Base-by-base conservation (phyloP, 2,797 vertebrate species). In the Tarsius wallacei region DNA sequence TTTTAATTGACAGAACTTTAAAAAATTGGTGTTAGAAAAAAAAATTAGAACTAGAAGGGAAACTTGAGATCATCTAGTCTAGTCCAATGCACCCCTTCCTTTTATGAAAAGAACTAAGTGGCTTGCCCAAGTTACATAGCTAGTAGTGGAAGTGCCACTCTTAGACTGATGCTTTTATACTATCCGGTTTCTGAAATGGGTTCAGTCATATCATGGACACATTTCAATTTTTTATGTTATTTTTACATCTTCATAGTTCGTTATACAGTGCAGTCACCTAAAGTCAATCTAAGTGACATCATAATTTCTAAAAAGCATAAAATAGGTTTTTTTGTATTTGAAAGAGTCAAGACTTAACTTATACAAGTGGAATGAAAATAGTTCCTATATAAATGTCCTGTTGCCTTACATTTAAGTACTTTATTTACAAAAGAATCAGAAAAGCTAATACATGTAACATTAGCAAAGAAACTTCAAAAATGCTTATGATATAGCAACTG, bases 281-380 rank as follows among this genome's bases (percentile, higher is more conserved):
- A 97, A 97, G 77, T 95, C 96, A 97, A 95, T 85, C 70, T 94
- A 97, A 90, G 57, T 90, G 84, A 96, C 91, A 83, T 21, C 84
- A 66, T 89, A 95, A 97, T 97, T 96, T 98, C 94, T 84, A 96
- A 87, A 68, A 95, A n/a, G 73, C 84, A 97, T 24, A 94, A 98
- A 98, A 97, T 76, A 98, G 74, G 82, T 85, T 97, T 95, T 42
- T 85, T 98, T 96, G 87, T 87, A 96, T 87, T 97, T 91, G 28
- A 97, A 96, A 96, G 85, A 94, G 68, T 94, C 88, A 98, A 98
- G 94, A 98, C 68, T 97, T 93, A 97, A 98, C 70, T 96, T 93
- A 97, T 33, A 98, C 13, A 57, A 85, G 26, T 96, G 98, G 98
- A 99, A 99, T 98, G 98, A 97, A 98, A 98, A 98, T 63, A 85